Conservation (phyloP, 2,888 invertebrate species). For the Gryllus longicercus region DNA sequence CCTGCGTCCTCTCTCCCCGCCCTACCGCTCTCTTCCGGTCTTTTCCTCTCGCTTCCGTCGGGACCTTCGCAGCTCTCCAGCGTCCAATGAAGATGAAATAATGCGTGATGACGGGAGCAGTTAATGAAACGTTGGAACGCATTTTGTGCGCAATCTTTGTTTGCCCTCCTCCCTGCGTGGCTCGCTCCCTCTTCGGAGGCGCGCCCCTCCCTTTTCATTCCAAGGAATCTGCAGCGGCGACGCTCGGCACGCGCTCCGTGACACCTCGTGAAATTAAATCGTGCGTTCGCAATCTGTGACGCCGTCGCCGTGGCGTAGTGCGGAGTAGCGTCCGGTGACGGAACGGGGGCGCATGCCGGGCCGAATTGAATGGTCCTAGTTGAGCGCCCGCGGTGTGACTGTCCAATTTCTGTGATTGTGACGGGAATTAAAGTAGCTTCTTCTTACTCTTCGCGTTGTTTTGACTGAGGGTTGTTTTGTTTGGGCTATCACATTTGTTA, state of each 20-base stretch:
- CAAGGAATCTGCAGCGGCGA: no score
- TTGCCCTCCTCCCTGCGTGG: background rate
- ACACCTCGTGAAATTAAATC: background rate
- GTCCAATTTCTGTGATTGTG: no score
- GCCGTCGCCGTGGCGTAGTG: background rate
- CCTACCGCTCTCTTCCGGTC: background rate
- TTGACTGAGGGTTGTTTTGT: no score
- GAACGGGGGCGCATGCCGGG: no score
- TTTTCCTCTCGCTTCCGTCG: no score
- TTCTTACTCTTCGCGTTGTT: no score
- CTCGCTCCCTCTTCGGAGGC: background rate
- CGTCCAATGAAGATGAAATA: conserved; percentile 30
- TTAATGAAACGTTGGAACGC: conserved; percentile 31
- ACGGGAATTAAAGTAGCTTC: no score
- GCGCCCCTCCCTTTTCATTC: background rate
- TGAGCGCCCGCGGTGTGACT: no score
- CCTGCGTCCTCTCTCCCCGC: background rate
- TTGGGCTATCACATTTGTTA: no score
- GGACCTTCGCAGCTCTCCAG: background rate
- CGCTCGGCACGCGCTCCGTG: background rate
- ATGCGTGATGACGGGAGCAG: conserved; percentile 29
- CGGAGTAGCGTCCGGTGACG: no score
- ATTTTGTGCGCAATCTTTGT: conserved; percentile 28
- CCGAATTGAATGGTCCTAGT: no score
- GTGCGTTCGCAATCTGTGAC: background rate